Percentiles rank a stretch among this genome's conserved stretches.
Conservation (phyloP, 1,140 invertebrate species). For the Vanessa atalanta region DNA sequence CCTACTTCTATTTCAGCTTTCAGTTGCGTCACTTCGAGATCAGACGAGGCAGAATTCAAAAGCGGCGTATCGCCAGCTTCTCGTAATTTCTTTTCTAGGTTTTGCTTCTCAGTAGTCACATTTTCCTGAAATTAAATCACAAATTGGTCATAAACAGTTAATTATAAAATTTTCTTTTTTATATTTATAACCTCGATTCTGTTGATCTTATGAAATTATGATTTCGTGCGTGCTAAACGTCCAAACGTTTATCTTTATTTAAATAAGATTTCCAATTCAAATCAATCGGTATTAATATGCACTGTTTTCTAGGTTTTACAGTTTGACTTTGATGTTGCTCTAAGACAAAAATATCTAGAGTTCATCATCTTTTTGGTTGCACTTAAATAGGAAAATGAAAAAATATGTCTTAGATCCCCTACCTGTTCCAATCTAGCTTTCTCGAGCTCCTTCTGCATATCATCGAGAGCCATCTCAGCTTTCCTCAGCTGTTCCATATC, state of each 20-base stretch:
- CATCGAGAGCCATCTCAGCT: constrained; percentile 92
- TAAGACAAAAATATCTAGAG: too few relatives aligned
- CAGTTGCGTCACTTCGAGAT: constrained; percentile 89
- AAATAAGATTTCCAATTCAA: too few relatives aligned
- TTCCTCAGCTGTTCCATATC: constrained; percentile 96
- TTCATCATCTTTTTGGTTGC: too few relatives aligned
- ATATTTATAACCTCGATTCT: neutral
- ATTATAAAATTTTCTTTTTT: neutral
- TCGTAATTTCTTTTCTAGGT: constrained; percentile 88
- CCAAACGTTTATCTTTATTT: too few relatives aligned
- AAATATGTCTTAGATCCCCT: neutral
- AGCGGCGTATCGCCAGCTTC: constrained; percentile 84
- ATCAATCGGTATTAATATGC: too few relatives aligned
- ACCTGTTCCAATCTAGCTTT: constrained; percentile 80
- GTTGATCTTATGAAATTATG: neutral
- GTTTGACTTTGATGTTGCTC: too few relatives aligned
- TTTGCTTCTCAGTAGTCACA: constrained; percentile 89
- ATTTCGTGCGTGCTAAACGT: neutral
- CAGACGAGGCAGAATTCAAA: constrained; percentile 87
- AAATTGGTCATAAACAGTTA: neutral
- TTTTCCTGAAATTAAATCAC: constrained; percentile 82
- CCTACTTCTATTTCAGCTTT: constrained; percentile 91
- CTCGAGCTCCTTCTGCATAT: constrained; percentile 88
- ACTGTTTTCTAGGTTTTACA: too few relatives aligned
- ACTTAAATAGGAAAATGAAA: too few relatives aligned